Evolutionary conservation across 2,888 invertebrate species (phyloP).

Genomic region (Keiferia lycopersicella): DNA sequence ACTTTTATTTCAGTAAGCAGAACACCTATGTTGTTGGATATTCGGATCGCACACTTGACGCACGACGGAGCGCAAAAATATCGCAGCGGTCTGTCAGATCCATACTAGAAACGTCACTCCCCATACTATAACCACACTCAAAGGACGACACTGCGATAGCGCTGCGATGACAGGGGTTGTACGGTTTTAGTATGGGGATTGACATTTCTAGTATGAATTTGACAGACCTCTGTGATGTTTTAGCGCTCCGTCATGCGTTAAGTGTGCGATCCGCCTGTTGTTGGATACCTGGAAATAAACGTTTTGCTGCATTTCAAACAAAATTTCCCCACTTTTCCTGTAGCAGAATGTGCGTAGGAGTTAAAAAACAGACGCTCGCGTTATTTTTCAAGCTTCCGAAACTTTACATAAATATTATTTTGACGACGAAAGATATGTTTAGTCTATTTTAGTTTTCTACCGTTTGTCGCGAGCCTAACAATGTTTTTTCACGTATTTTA

Average conservation of each 20-base stretch:
- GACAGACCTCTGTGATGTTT: no score
- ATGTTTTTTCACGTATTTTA: slow-evolving; percentile 64
- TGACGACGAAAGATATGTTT: slow-evolving; percentile 55
- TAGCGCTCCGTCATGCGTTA: no score
- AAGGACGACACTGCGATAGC: no score
- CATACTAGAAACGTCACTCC: no score
- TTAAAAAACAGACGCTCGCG: slow-evolving; percentile 52
- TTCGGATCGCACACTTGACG: no score
- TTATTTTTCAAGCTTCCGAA: slow-evolving; percentile 56
- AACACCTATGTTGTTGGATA: slow-evolving; percentile 13
- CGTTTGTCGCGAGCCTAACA: slow-evolving; percentile 60
- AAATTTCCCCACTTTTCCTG: slow-evolving; percentile 43
- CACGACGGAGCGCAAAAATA: no score
- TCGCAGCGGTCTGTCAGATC: no score
- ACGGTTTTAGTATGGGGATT: no score
- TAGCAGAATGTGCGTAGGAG: slow-evolving; percentile 57
- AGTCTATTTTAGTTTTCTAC: slow-evolving; percentile 63
- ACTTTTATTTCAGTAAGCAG: neutral
- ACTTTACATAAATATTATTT: slow-evolving; percentile 58
- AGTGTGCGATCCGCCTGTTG: no score
- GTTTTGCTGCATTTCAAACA: slow-evolving; percentile 39
- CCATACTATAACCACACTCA: no score
- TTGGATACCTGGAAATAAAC: slow-evolving; percentile 18
- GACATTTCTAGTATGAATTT: no score
- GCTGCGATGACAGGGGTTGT: no score